phyloP scores from a whole-genome alignment of 53 echinoderm and acorn worm species.

The Apostichopus leukothele region DNA sequence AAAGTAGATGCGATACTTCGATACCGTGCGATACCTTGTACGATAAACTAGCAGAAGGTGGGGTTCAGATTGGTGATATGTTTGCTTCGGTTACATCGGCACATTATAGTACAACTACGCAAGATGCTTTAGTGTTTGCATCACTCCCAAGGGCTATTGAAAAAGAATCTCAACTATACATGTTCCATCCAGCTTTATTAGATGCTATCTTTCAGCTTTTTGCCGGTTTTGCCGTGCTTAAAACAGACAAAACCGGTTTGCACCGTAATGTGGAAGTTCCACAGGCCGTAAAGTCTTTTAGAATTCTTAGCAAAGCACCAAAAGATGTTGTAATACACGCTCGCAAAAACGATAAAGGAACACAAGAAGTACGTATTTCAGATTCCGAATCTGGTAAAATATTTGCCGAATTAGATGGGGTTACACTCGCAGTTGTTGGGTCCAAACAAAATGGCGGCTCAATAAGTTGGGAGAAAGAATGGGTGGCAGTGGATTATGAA shows the following conservation, averaged over 20 bases:
- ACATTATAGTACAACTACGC: background rate
- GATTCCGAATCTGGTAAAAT: conserved; percentile 6
- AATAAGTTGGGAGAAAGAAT: too few relatives aligned
- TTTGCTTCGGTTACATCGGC: too few relatives aligned
- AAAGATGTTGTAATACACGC: too few relatives aligned
- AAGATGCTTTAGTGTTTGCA: conserved; percentile 22
- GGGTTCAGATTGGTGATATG: conserved; percentile 54
- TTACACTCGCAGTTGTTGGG: conserved; percentile 34
- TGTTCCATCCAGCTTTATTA: conserved; percentile 68
- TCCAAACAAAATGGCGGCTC: background rate
- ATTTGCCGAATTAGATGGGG: conserved; percentile 14
- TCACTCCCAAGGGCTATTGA: conserved; percentile 48
- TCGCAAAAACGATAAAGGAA: too few relatives aligned
- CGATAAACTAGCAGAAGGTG: conserved; percentile 3
- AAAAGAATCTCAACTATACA: conserved; percentile 53
- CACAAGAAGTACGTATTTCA: background rate
- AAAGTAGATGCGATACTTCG: background rate
- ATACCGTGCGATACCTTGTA: conserved; percentile 32
- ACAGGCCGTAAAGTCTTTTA: too few relatives aligned
- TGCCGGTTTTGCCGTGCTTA: background rate
- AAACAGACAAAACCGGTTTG: too few relatives aligned
- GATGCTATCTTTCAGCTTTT: conserved; percentile 60
- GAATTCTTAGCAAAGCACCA: too few relatives aligned
- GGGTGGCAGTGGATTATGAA: too few relatives aligned
- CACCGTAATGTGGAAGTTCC: too few relatives aligned